Evolutionary conservation across 2,888 invertebrate genomes (phyloP), one percentile per base, ranked within the genome.

Genomic region (Himalopsyche anomala): DNA sequence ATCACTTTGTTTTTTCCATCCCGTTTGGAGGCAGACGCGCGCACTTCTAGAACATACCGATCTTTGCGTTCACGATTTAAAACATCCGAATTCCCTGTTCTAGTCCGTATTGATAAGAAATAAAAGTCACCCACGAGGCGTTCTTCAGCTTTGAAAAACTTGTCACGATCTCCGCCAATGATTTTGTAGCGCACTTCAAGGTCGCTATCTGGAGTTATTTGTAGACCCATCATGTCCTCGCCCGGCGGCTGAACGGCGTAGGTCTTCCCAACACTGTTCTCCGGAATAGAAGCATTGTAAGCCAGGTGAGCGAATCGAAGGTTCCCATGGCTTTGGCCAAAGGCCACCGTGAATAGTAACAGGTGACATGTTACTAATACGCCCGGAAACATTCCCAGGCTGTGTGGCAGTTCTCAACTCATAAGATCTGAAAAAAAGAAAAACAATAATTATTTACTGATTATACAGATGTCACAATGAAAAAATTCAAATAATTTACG

Each of bases 21-120:
- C 89, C 92, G 90, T 91, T 94, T 91, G 90, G 94, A 92, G 89
- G 96, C 94, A 89, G 95, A 94, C 1, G 96, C 97, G 89, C 95
- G 94, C 89, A 99, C 94, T 89, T 95, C 95, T 69, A 99, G 93
- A 83, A 95, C 93, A 92, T 98, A 99, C 87, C 94, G 93, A 90
- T 98, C 97, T 89, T 96, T 96, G 84, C 98, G 95, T 92, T 99
- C 99, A 88, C 99, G 95, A 92, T 99, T 99, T 87, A 99, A 93
- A 89, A 98, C 97, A 90, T 97, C 96, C 89, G 96, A 95, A 90
- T 95, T 95, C 79, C 97, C 97, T 87, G 98, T 97, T 90, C 97
- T 95, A 89, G 98, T 98, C 90, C 99, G 94, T 87, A 99, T 95
- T 85, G 96, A 94, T 84, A 99, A 94, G 92, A 99, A 99, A 91